Evolutionary conservation across 35 echinoderm and acorn worm genomes (phyloP), one percentile per base, ranked within the genome.

Genomic region (Lytechinus variegatus): DNA sequence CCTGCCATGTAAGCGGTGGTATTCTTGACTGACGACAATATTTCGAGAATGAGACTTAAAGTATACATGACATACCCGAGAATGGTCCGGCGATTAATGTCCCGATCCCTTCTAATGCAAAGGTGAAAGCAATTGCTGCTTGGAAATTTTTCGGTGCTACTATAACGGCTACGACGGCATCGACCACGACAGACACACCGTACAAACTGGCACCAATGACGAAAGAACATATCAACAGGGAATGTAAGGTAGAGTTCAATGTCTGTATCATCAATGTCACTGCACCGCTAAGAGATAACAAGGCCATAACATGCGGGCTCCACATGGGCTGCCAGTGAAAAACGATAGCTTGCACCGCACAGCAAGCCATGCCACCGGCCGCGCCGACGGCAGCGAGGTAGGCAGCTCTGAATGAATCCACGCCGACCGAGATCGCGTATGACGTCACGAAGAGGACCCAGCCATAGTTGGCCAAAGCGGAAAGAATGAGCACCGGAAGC

Each of bases 371-470:
- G 27, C 92, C 92, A 53, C 92, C 92, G 10, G 53, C 16, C n/a
- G 92, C 92, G 29, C 92, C 92, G 6, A 54, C 52, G 27, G 92
- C 54, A 54, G 92, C 92, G n/a, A 93, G 92, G 53, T 55, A 57
- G 92, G 92, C 92, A 93, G 92, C 92, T 19, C 21, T 10, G 54
- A 55, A 93, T 55, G 92, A 10, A 10, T 93, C 92, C 4, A 93
- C 28, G 13, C 92, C 92, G 9, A 93, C 92, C 3, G 92, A 56
- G 24, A 93, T 93, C 11, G 92, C 92, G 53, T 93, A 93, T 8
- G 92, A 93, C 52, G 92, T 93, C 14, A 93, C 92, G 24, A 93
- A 93, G 14, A 93, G 92, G 27, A 93, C 92, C 92, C 92, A 93
- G 53, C 92, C 92, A 93, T 93, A 93, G 24, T 55, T 93, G n/a